Percentiles rank a stretch among this genome's conserved stretches.
These are phyloP conservation scores for Epinephelus malabaricus DNA, from an alignment of 2,797 vertebrate genomes.

Conservation along the genomic window DNA sequence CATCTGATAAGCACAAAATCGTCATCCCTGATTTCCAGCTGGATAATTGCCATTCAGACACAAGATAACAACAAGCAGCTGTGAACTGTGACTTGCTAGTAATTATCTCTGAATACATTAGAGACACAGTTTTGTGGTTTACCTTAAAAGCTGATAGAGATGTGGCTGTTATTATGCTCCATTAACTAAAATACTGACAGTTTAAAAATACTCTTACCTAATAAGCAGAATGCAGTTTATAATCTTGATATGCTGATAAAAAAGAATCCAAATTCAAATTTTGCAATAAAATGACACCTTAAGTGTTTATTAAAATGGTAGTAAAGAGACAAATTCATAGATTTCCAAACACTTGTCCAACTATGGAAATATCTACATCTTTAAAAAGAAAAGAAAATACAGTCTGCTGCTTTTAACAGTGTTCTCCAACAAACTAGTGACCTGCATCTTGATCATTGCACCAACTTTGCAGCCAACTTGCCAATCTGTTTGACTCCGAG, in stretches of 20 bases:
- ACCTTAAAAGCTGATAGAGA: neutral
- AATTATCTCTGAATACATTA: constrained; percentile 40
- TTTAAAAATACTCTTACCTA: constrained; percentile 16
- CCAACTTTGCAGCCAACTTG: constrained; percentile 25
- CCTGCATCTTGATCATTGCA: constrained; percentile 5
- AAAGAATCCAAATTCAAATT: neutral
- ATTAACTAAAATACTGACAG: neutral
- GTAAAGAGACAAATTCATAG: neutral
- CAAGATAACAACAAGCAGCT: constrained; percentile 63
- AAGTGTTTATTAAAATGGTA: neutral
- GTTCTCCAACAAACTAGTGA: neutral
- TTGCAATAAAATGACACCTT: neutral
- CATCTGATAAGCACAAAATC: constrained; percentile 68
- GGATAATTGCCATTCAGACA: constrained; percentile 53
- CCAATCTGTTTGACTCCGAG: constrained; percentile 31
- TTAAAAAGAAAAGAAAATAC: neutral
- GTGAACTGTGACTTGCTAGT: constrained; percentile 46
- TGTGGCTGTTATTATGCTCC: neutral
- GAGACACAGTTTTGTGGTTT: constrained; percentile 4
- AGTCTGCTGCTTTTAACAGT: too few species aligned
- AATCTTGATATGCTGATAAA: neutral
- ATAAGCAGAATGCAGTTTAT: neutral
- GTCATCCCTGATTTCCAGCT: constrained; percentile 31
- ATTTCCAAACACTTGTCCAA: neutral
- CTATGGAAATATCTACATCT: neutral